Evolutionary conservation across 2,797 vertebrate species (phyloP), one percentile per base, ranked within the genome.

Genomic region (Podarcis siculus): DNA sequence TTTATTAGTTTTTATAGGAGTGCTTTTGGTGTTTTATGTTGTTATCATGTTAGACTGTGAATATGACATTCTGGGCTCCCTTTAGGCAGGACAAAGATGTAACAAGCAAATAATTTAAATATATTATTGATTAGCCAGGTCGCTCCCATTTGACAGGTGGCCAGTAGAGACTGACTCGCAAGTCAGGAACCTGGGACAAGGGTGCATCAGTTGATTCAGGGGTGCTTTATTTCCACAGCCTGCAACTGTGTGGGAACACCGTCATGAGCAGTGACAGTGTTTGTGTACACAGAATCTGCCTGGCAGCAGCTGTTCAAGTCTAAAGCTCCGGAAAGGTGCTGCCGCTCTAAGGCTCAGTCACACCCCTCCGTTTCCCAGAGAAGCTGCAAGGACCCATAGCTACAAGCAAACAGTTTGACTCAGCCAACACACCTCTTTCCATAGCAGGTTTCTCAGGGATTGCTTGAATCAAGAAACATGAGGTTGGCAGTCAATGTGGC

Each of bases 401-500:
- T 37, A 3, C 0, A 0, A 66, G 9, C 76, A 1, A n/a, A 30
- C 8, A 86, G 0, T 9, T 0, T 8, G 1, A 0, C 1, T 35
- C 58, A 27, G 17, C 86, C 79, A 9, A 39, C n/a, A 21, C 23
- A 0, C n/a, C 1, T 5, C 0, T 8, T 0, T 23, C 81, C 42
- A 49, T 27, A n/a, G 67, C 25, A 27, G 67, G 0, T 0, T 0
- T 0, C 55, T 0, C 45, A 35, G n/a, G 73, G 10, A 23, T 37
- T 19, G 58, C 76, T 30, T 45, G 9, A 3, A 21, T 45, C 37
- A 7, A 55, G 30, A 30, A 55, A 55, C 13, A 55, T 55, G 42
- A 49, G 39, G 42, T 27, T 30, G 27, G 76, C 8, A 39, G 3
- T 75, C 72, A 23, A 49, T 49, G 49, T 49, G 49, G 49, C 49